phyloP scores from a whole-genome alignment of 2,888 invertebrate species.

The Acronicta alni region DNA sequence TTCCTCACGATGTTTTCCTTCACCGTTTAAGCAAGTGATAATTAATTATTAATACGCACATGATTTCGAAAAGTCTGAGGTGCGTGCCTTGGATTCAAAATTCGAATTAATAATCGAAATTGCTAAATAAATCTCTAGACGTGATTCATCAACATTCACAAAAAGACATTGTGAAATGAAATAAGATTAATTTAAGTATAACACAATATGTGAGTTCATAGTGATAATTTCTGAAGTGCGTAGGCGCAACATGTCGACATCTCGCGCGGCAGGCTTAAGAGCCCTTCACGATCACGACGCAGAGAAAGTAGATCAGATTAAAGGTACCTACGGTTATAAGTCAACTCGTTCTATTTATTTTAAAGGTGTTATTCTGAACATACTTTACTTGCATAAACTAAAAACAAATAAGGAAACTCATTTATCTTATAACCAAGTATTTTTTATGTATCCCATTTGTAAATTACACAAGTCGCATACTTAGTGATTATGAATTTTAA shows the following conservation, averaged over 20 bases:
- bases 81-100: too few species aligned
- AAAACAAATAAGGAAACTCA: too few species aligned
- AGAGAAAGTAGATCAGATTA: constrained; percentile 51
- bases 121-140: not conserved
- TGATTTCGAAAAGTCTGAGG: too few species aligned
- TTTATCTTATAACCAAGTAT: not conserved
- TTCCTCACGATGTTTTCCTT: too few species aligned
- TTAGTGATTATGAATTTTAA: constrained; percentile 16
- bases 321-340: constrained; percentile 20
- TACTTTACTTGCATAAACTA: too few species aligned
- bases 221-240: constrained; percentile 45
- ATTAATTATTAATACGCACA: too few species aligned
- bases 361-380: constrained; percentile 4
- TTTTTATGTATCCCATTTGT: not conserved
- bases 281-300: constrained; percentile 35
- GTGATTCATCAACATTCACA: not conserved
- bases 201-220: constrained; percentile 23
- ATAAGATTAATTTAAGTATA: constrained; percentile 32
- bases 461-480: constrained; percentile 15
- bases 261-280: constrained; percentile 34
- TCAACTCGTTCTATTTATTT: constrained; percentile 7
- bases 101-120: too few species aligned
- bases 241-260: constrained; percentile 48
- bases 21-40: too few species aligned
- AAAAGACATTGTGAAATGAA: constrained; percentile 23